Evolutionary conservation across 2,113 vertebrate genomes (phyloP), one percentile per base, ranked within the genome.

Genomic region (Hydropotes inermis): DNA sequence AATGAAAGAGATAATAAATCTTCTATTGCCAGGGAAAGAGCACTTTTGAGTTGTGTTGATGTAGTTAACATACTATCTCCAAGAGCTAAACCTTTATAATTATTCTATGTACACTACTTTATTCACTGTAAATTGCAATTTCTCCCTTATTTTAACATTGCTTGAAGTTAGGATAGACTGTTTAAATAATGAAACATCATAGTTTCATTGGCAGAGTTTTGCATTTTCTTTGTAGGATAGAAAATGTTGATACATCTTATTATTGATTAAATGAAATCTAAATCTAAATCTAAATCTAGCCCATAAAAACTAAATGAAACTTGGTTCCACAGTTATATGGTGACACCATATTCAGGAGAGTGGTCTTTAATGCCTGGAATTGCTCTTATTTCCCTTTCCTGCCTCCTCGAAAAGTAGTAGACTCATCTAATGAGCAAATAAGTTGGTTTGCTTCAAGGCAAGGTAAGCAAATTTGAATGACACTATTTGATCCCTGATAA

Each of bases 401-500:
- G 45, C 84, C 47, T n/a, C 27, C 36, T 85, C 60, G 33, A 58
- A 88, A 95, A 95, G 94, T 39, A 50, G 94, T 64, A 50, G 33
- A 74, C 4, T 45, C 39, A 85, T 96, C 27, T 82, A 88, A 58
- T 86, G 85, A 96, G 58, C 50, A 97, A 55, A 45, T 93, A 83
- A 52, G 16, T 36, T 95, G 36, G 54, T 93, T 74, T 57, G 23
- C 61, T 93, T 91, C 28, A 58, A 89, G 61, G 45, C 47, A 82
- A 92, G 27, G 52, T 55, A 95, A 95, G 57, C 43, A 91, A 78
- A 33, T 95, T 91, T 96, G 87, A 96, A 74, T 91, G 79, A 76
- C 61, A 92, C 54, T 87, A 43, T 96, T 97, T 92, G 57, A 97
- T 95, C 21, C 9, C 54, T 60, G 67, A 95, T 50, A 90, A 82